Base-by-base conservation (phyloP, 2,113 vertebrate species). In the Steatornis caripensis region DNA sequence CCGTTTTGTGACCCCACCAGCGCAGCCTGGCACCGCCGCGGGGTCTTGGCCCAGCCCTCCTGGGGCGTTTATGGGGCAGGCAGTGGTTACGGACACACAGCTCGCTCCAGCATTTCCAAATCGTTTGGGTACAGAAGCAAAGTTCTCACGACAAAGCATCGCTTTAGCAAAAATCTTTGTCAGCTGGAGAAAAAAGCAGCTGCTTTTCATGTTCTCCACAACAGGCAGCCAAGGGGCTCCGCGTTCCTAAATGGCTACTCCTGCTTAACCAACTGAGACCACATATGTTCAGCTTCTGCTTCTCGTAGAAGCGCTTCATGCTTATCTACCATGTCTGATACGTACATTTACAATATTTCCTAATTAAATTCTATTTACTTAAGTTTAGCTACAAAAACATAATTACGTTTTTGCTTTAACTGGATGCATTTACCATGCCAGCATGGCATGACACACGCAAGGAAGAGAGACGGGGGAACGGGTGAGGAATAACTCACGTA, bases 231-330 rank as follows among this genome's bases (percentile, higher is more conserved):
- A 36, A 22, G 75, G 84, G 29, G 58, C 53, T 49, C n/a, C 22
- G 3, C 4, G 1, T 6, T 84, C 65, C 74, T 32, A 7, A 37
- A 16, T 4, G 10, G 22, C 29, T 45, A 1, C 43, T 82, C 49
- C 84, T 45, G 3, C 57, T 55, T 45, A 11, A 55, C 46, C 81
- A 41, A 12, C 41, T 0, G 0, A 82, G 23, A 89, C 34, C 78
- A 45, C 62, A 77, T 3, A 36, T 3, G 23, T 16, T 65, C 24
- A 4, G 18, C 37, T 87, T 17, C 46, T 55, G 43, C 60, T 75
- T 79, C 36, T 22, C 45, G 8, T 3, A 29, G 17, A 49, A 5
- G 5, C 0, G 0, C 15, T n/a, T 53, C 53, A 16, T 1, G 0
- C 11, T 69, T 37, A 26, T 9, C 26, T 18, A 55, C 41, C 36